Percentiles rank a stretch among this genome's conserved stretches.
phyloP scores from a whole-genome alignment of 2,797 vertebrate species.

The Ceryle rudis region DNA sequence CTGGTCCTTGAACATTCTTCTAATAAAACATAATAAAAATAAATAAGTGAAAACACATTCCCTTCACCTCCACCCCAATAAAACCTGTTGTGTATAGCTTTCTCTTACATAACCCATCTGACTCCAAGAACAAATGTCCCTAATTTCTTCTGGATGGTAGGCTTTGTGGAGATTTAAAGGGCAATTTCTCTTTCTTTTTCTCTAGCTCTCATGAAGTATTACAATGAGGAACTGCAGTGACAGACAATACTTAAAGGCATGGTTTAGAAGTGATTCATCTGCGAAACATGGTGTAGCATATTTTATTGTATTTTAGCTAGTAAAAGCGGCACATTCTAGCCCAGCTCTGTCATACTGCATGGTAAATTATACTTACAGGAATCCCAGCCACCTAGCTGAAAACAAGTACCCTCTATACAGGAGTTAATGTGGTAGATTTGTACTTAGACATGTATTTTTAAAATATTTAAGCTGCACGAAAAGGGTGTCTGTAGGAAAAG shows the following conservation, averaged over 20 bases:
- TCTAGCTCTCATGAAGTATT: constrained; percentile 33
- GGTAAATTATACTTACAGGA: constrained; percentile 61
- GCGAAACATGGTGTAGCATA: constrained; percentile 52
- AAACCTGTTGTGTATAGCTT: constrained; percentile 36
- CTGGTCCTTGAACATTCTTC: neutral
- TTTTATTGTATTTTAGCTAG: constrained; percentile 63
- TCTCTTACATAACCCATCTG: constrained; percentile 14
- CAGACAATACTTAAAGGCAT: constrained; percentile 64
- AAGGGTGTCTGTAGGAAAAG: constrained; percentile 17
- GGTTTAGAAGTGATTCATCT: constrained; percentile 69
- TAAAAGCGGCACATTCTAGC: constrained; percentile 48
- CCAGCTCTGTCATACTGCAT: constrained; percentile 32
- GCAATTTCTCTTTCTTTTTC: constrained; percentile 59
- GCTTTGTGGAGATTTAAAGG: constrained; percentile 61
- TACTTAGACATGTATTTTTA: constrained; percentile 61
- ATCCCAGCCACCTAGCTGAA: constrained; percentile 52
- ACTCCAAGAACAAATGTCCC: constrained; percentile 57
- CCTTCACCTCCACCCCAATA: neutral
- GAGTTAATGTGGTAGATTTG: constrained; percentile 65
- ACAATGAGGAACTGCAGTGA: constrained; percentile 52
- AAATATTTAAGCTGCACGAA: constrained; percentile 68
- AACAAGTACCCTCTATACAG: constrained; percentile 34
- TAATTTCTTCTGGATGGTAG: constrained; percentile 60
- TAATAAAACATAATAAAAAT: neutral
- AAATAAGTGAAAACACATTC: constrained; percentile 40